Evolutionary conservation across 2,113 vertebrate genomes (phyloP).

Genomic region (Leptodactylus fuscus): DNA sequence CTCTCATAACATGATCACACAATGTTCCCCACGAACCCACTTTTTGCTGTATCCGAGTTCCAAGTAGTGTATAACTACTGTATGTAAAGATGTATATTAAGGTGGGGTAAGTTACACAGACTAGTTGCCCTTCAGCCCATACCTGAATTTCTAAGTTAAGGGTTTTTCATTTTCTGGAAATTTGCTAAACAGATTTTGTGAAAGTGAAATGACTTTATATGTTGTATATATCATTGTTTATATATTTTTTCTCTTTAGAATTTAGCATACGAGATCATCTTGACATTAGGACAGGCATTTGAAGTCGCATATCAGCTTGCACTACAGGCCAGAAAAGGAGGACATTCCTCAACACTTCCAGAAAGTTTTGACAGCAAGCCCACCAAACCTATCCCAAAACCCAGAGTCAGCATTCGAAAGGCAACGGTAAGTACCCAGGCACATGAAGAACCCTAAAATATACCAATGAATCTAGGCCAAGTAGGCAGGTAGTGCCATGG

Average conservation of each 20-base stretch:
- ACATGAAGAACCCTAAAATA: neutral
- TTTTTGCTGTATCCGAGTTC: too few species aligned
- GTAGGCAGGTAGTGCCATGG: neutral
- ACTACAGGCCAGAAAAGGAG: constrained; percentile 94
- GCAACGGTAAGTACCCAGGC: constrained; percentile 84
- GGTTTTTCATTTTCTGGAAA: too few species aligned
- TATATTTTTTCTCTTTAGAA: constrained; percentile 78
- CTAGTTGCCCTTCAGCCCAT: too few species aligned
- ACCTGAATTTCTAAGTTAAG: too few species aligned
- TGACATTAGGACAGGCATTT: constrained; percentile 97
- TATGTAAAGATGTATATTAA: too few species aligned
- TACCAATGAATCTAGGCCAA: neutral
- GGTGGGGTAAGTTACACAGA: too few species aligned
- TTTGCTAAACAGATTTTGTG: too few species aligned
- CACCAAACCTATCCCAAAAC: constrained; percentile 96
- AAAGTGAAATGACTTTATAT: too few species aligned
- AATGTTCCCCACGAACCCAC: too few species aligned
- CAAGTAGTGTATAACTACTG: too few species aligned
- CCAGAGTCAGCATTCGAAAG: constrained; percentile 97
- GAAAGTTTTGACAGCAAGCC: constrained; percentile 98
- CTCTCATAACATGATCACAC: too few species aligned
- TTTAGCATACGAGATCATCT: constrained; percentile 98
- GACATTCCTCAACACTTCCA: constrained; percentile 94
- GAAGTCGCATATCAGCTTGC: constrained; percentile 98
- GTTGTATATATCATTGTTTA: too few species aligned